Conservation (phyloP, 2,113 vertebrate species). For the Callionymus lyra region DNA sequence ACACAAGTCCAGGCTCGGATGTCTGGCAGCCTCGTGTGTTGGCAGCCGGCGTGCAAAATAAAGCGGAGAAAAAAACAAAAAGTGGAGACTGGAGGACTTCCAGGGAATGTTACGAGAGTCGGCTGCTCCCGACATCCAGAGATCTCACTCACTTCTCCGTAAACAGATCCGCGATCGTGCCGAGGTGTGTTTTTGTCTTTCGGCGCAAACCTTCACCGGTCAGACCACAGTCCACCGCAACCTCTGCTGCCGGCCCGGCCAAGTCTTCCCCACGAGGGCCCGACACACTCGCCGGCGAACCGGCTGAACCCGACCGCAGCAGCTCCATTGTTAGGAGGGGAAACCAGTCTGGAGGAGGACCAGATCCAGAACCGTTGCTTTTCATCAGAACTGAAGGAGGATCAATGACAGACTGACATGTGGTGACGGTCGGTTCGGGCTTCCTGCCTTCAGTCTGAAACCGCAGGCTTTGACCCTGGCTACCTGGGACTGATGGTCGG, state of each 20-base stretch:
- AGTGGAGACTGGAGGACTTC: constrained; percentile 18
- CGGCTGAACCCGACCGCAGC: constrained; percentile 40
- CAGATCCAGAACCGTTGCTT: constrained; percentile 1
- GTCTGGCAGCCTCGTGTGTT: constrained; percentile 31
- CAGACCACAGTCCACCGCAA: constrained; percentile 26
- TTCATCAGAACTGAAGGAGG: too few species aligned
- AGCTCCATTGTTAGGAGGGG: constrained; percentile 5
- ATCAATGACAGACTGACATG: too few species aligned
- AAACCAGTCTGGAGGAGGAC: too few species aligned
- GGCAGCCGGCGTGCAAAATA: constrained; percentile 22
- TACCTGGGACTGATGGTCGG: too few species aligned
- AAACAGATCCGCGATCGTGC: constrained; percentile 33
- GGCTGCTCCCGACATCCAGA: constrained; percentile 31
- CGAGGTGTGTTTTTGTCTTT: constrained; percentile 13
- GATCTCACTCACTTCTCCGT: constrained; percentile 38
- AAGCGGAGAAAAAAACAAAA: constrained; percentile 2
- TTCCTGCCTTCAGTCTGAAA: too few species aligned
- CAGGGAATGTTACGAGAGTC: constrained; percentile 31
- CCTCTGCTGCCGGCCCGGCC: constrained; percentile 25
- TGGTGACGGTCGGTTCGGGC: too few species aligned
- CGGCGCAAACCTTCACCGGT: constrained; percentile 25
- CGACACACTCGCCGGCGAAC: constrained; percentile 44
- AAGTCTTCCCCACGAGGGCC: constrained; percentile 34
- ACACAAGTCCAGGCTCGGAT: constrained; percentile 53
- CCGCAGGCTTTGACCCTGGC: too few species aligned